Evolutionary conservation across 1,140 invertebrate genomes (phyloP).

Genomic region (Polypedilum pembai): DNA sequence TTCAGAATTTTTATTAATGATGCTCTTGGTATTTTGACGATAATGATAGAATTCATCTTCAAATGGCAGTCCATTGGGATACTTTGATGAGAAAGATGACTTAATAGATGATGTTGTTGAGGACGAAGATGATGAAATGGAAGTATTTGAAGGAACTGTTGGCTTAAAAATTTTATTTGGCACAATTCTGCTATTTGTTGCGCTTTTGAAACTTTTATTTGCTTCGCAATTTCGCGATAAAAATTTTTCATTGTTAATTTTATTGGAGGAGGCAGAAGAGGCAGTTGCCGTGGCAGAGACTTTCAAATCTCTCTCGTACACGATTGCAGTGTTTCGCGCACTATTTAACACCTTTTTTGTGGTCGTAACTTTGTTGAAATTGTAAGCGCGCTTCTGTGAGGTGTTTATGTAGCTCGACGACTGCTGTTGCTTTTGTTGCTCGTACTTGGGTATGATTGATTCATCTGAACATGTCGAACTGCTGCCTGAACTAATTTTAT

Average conservation of each 20-base stretch:
- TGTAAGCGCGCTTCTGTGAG: conserved; percentile 40
- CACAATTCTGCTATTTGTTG: conserved; percentile 31
- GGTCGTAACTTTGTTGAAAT: conserved; percentile 37
- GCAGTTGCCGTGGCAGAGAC: neutral
- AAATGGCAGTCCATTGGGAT: conserved; percentile 41
- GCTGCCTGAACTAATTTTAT: conserved; percentile 9
- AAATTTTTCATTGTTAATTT: conserved; percentile 14
- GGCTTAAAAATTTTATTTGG: neutral
- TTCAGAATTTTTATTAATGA: conserved; percentile 29
- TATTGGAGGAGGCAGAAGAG: neutral
- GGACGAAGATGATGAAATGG: neutral
- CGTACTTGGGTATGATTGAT: conserved; percentile 29
- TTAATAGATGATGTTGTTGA: conserved; percentile 32
- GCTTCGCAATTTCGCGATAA: conserved; percentile 27
- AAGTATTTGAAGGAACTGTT: neutral
- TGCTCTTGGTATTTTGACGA: conserved; percentile 32
- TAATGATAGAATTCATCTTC: conserved; percentile 42
- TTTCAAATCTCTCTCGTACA: conserved; percentile 31
- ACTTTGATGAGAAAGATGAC: conserved; percentile 41
- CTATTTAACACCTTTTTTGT: conserved; percentile 35
- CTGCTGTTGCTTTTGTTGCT: neutral
- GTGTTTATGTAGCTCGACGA: neutral
- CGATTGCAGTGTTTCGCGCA: neutral
- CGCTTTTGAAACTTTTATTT: conserved; percentile 40
- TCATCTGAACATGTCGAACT: conserved; percentile 27